phyloP scores from a whole-genome alignment of 2,888 invertebrate genomes.

The Sarcophaga rosellei region DNA sequence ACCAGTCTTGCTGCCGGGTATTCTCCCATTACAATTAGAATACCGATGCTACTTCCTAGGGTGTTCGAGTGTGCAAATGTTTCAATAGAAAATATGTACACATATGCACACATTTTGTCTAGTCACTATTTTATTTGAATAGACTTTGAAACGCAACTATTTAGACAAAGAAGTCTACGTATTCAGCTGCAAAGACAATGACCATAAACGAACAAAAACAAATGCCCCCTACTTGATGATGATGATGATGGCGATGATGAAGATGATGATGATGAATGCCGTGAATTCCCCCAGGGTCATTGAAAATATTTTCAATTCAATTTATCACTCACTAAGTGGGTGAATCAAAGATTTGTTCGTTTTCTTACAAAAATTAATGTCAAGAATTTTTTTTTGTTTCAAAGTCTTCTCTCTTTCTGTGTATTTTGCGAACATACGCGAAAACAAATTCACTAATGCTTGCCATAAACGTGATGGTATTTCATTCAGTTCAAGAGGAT shows the following conservation, averaged over 20 bases:
- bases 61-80: too few relatives aligned
- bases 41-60: too few relatives aligned
- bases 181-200: not conserved
- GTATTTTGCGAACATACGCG: not conserved
- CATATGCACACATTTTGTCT: too few relatives aligned
- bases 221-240: not conserved
- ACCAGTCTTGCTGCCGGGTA: too few relatives aligned
- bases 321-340: not conserved
- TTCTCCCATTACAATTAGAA: too few relatives aligned
- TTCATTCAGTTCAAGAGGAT: slow-evolving; percentile 53
- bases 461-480: slow-evolving; percentile 54
- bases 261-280: not conserved
- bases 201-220: not conserved
- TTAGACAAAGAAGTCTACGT: too few relatives aligned
- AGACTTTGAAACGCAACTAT: too few relatives aligned
- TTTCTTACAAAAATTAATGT: slow-evolving; percentile 19
- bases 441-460: not conserved
- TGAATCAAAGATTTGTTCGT: slow-evolving; percentile 15
- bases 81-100: too few relatives aligned
- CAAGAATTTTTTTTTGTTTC: slow-evolving; percentile 26
- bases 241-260: not conserved
- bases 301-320: not conserved
- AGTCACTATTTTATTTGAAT: too few relatives aligned
- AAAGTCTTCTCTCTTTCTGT: not conserved
- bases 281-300: not conserved